These are phyloP conservation scores for Procavia capensis DNA, from an alignment of 2,113 vertebrate species.

Conservation along the genomic window DNA sequence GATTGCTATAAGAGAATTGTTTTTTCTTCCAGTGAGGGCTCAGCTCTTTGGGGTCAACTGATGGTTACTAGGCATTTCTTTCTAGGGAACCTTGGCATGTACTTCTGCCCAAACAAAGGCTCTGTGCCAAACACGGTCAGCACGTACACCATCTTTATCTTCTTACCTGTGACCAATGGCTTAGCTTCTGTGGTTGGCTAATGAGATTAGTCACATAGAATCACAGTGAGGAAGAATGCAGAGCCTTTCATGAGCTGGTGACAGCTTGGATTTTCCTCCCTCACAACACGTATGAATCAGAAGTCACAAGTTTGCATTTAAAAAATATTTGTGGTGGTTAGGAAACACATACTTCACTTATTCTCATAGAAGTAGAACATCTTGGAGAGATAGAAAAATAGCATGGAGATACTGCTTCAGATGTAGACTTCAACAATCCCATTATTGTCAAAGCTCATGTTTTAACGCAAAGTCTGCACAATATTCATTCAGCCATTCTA, in stretches of 20 bases:
- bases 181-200: conserved; percentile 52
- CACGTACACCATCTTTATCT: conserved; percentile 22
- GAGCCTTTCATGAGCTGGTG: conserved; percentile 2
- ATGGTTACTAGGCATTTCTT: background rate
- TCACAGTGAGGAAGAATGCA: conserved; percentile 26
- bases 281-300: conserved; percentile 54
- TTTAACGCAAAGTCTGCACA: background rate
- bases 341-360: conserved; percentile 2
- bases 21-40: background rate
- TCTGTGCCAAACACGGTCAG: conserved; percentile 24
- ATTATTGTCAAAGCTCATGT: background rate
- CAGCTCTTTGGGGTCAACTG: background rate
- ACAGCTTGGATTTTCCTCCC: conserved; percentile 49
- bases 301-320: conserved; percentile 56
- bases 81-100: conserved; percentile 10
- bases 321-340: conserved; percentile 61
- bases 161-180: conserved; percentile 31
- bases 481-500: background rate
- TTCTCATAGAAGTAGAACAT: conserved; percentile 22
- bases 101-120: conserved; percentile 13
- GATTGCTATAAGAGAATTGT: background rate
- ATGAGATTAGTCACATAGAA: conserved; percentile 50
- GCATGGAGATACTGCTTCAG: background rate
- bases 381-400: background rate
- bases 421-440: background rate